Evolutionary conservation across 1,140 invertebrate genomes (phyloP).

Genomic region (Lasioglossum baleicum): DNA sequence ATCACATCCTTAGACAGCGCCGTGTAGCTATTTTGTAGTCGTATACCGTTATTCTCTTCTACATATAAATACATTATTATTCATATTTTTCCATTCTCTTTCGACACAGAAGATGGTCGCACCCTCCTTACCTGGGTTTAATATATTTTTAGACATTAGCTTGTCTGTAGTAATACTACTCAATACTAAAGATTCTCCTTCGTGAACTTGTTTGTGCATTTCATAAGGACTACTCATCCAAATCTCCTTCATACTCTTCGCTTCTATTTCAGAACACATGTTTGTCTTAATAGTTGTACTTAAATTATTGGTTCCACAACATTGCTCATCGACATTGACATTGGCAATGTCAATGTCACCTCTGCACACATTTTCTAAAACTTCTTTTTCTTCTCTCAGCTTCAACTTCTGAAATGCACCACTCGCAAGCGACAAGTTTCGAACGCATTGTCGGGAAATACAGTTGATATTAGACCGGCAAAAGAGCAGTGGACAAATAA

Average conservation of each 20-base stretch:
- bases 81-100: no score
- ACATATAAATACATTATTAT: no score
- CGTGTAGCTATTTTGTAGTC: not conserved
- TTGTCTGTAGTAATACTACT: not conserved
- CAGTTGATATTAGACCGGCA: not conserved
- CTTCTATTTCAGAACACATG: not conserved
- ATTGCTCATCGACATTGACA: not conserved
- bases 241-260: not conserved
- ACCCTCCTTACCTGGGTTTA: no score
- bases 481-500: not conserved
- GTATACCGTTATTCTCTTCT: no score
- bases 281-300: not conserved
- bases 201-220: not conserved
- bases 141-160: not conserved
- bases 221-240: not conserved
- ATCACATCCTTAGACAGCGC: not conserved
- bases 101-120: no score
- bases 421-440: not conserved
- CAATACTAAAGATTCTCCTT: not conserved
- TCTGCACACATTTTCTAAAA: no score
- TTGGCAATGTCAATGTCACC: no score
- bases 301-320: not conserved
- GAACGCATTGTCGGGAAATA: no score
- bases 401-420: not conserved
- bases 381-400: no score